Percentiles rank a stretch among this genome's conserved stretches.
These are phyloP conservation scores for Cephalophus harveyi DNA, from an alignment of 2,113 vertebrate species.

Conservation along the genomic window DNA sequence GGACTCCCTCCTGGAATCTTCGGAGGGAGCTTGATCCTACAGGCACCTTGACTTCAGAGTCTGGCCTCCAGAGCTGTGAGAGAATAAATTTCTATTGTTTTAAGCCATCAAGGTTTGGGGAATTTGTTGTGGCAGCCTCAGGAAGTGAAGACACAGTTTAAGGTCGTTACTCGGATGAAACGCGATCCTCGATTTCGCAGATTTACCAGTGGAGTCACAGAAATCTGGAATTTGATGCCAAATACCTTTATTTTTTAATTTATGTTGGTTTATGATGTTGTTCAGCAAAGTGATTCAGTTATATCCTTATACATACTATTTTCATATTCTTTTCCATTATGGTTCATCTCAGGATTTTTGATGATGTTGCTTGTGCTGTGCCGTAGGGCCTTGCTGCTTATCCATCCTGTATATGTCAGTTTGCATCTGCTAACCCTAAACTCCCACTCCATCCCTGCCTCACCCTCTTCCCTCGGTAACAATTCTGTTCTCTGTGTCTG, in stretches of 20 bases:
- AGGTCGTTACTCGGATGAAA: neutral
- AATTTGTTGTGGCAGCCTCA: neutral
- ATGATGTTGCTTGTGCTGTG: neutral
- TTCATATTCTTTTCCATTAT: neutral
- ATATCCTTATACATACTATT: neutral
- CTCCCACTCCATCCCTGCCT: neutral
- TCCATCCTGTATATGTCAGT: neutral
- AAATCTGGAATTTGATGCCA: too few relatives aligned
- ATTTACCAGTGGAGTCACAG: neutral
- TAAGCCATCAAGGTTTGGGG: neutral
- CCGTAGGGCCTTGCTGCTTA: neutral
- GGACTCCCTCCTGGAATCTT: neutral
- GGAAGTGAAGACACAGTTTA: neutral
- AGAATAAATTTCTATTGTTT: neutral
- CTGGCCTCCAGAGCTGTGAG: too few relatives aligned
- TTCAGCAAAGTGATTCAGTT: neutral
- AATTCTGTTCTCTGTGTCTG: neutral
- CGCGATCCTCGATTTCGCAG: accelerated
- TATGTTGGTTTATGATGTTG: neutral
- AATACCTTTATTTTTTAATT: neutral
- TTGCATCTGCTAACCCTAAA: neutral
- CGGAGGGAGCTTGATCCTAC: too few relatives aligned
- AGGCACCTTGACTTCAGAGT: neutral
- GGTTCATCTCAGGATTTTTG: neutral
- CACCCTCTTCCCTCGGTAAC: neutral